These are phyloP conservation scores for Holcopasites calliopsidis DNA, from an alignment of 1,140 invertebrate genomes.

Conservation along the genomic window DNA sequence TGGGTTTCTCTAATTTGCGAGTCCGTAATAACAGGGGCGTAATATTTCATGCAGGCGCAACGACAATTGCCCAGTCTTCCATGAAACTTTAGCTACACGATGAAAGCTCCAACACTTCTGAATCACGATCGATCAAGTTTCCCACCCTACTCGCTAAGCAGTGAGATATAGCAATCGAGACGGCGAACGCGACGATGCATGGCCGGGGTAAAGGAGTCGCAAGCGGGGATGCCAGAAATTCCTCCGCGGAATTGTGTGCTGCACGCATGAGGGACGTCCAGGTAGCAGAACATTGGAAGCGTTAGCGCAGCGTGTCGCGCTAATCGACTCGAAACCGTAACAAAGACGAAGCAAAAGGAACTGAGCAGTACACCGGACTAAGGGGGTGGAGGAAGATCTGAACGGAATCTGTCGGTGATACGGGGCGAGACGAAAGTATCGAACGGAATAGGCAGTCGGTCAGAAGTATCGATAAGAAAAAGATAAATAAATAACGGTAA, in stretches of 20 bases:
- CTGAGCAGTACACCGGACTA: no score
- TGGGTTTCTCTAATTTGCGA: conserved; percentile 40
- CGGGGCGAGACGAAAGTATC: not conserved
- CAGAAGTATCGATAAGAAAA: conserved; percentile 32
- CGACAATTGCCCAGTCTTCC: no score
- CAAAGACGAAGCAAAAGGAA: not conserved
- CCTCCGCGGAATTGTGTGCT: not conserved
- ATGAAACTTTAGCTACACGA: no score
- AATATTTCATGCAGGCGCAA: no score
- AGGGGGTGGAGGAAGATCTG: no score
- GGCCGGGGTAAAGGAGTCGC: not conserved
- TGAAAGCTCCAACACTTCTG: no score
- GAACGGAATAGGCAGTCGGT: not conserved
- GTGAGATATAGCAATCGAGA: not conserved
- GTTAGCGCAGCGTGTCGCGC: not conserved
- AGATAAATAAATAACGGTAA: no score
- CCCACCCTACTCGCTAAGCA: no score
- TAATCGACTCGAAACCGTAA: not conserved
- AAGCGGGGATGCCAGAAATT: not conserved
- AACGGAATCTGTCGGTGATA: not conserved
- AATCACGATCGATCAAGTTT: no score
- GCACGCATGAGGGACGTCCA: not conserved
- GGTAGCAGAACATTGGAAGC: not conserved
- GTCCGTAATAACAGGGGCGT: no score
- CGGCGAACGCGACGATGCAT: not conserved